A percentile compares a stretch with the other conserved stretches of the same genome.
phyloP scores from a whole-genome alignment of 2,113 vertebrate species.

The Ctenodactylus gundi region DNA sequence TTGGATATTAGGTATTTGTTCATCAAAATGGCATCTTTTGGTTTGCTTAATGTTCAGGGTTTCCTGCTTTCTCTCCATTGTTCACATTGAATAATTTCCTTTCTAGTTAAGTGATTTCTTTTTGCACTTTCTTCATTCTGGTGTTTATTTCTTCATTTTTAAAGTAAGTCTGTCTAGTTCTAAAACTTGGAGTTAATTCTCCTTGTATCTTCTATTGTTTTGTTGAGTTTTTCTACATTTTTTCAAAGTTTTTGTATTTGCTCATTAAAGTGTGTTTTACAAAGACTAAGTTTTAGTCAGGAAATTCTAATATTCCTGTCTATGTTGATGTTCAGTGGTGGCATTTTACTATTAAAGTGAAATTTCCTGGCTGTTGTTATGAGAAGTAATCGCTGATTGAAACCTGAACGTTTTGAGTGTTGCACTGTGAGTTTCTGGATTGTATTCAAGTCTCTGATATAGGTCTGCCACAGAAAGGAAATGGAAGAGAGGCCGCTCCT shows the following conservation, averaged over 20 bases:
- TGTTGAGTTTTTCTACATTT: neutral
- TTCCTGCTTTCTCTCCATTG: neutral
- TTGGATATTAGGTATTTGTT: no score
- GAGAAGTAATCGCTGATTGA: neutral
- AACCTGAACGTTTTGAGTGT: neutral
- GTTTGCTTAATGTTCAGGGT: neutral
- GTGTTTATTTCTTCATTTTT: neutral
- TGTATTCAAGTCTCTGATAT: neutral
- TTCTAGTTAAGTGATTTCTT: neutral
- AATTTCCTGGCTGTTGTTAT: neutral
- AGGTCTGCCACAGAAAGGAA: no score
- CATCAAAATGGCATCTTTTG: no score
- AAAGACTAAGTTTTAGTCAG: neutral
- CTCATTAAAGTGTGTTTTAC: neutral
- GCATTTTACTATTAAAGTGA: neutral
- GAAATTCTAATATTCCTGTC: neutral
- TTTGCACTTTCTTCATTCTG: neutral
- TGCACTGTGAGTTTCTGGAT: neutral
- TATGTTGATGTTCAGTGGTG: neutral
- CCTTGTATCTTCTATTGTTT: neutral
- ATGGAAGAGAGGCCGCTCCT: neutral
- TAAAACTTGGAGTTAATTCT: neutral
- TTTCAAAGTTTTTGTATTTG: neutral
- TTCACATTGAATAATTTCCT: neutral
- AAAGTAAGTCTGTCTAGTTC: neutral